Evolutionary conservation across 2,113 vertebrate genomes (phyloP), one percentile per base, ranked within the genome.

Genomic region (Rhadina sibilatrix): DNA sequence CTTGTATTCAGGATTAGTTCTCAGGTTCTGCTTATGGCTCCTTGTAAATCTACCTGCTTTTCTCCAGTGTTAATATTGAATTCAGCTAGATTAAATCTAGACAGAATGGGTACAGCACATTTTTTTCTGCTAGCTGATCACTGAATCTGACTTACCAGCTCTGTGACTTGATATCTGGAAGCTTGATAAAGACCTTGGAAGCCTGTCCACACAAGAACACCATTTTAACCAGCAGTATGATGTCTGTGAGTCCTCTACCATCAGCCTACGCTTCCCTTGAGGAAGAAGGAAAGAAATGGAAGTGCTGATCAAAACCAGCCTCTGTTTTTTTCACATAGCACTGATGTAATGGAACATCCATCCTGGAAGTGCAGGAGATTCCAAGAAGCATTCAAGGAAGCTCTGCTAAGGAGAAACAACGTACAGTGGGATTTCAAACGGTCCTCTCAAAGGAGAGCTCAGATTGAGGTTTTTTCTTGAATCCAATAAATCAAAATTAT

Each of bases 401-500:
- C 47, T 80, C 54, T 28, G 49, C 12, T 70, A 70, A 83, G 49
- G 14, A 91, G 31, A 79, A 82, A 37, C 31, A 59, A 50, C 6
- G n/a, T 24, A n/a, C 35, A 61, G 44, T 27, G n/a, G 82, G 57
- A 87, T 88, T 94, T 85, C 71, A 83, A 65, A 91, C 8, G 47
- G 47, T 47, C 33, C 30, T 65, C 49, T 75, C 50, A 86, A 77
- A 79, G 37, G 49, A 79, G 11, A 56, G 46, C 33, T 83, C n/a
- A 85, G 33, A 76, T 37, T 47, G 10, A 0, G 0, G 1, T 19
- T 38, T 37, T 49, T 15, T 1, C 61, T 64, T 77, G 28, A 93
- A 72, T 40, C 0, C 0, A 81, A 49, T 52, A 68, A 70, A 86
- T 92, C 13, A 68, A 93, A 92, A 86, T 46, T 24, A 46, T 42